Conservation (phyloP, 2,113 vertebrate genomes). For the Edolisoma coerulescens region DNA sequence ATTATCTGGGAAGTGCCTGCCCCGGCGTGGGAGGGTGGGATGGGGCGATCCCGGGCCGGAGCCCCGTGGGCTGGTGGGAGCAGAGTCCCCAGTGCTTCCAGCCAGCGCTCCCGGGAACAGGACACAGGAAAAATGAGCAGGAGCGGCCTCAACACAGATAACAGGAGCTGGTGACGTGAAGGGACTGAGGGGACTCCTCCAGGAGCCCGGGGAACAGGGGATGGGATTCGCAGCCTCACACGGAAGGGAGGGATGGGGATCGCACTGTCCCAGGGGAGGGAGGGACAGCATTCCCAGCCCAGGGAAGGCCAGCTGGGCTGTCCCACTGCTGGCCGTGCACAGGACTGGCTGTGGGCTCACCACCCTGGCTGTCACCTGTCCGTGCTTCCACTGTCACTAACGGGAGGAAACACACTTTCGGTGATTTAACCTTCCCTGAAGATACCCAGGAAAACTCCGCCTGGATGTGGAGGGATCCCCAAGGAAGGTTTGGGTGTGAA, state of each 20-base stretch:
- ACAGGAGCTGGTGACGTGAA: background rate
- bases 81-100: background rate
- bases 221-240: background rate
- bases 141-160: background rate
- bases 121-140: background rate
- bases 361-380: background rate
- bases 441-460: background rate
- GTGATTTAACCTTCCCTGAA: background rate
- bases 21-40: background rate
- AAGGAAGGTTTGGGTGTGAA: accelerated
- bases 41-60: accelerated
- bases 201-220: accelerated
- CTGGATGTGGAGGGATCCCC: background rate
- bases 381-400: background rate
- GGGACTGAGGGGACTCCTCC: background rate
- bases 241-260: background rate
- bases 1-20: background rate
- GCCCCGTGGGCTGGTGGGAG: background rate
- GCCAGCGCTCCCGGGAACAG: accelerated
- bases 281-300: background rate
- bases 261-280: background rate
- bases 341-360: background rate
- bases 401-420: background rate
- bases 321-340: background rate
- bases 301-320: background rate